Conservation (phyloP, 2,888 invertebrate species). For the Caenorhabditis sp. region DNA sequence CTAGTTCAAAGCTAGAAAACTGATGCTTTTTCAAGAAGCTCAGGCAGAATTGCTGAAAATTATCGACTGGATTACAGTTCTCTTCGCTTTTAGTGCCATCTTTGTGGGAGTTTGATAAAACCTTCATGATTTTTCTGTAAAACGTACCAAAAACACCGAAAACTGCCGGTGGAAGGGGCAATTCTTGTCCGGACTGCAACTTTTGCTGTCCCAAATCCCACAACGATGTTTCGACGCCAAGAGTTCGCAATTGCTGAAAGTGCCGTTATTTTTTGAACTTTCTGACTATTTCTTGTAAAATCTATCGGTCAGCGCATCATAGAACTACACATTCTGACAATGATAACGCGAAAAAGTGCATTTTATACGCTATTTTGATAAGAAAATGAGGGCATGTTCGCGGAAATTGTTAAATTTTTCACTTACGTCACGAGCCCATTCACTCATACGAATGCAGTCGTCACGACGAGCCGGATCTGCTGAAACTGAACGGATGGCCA, state of each 20-base stretch:
- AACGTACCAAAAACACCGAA: constrained; percentile 82
- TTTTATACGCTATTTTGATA: constrained; percentile 8
- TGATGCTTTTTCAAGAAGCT: too few species aligned
- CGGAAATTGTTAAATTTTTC: too few species aligned
- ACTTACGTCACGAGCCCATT: constrained; percentile 83
- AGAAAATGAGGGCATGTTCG: too few species aligned
- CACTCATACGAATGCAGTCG: constrained; percentile 89
- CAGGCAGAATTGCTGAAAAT: too few species aligned
- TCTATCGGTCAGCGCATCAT: too few species aligned
- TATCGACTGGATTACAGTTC: too few species aligned
- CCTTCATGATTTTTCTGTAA: not conserved
- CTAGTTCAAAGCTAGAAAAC: too few species aligned
- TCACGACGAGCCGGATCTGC: constrained; percentile 88
- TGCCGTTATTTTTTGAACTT: too few species aligned
- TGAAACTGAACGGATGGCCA: constrained; percentile 95
- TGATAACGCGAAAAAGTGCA: constrained; percentile 39
- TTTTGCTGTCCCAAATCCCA: constrained; percentile 70
- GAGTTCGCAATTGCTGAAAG: constrained; percentile 65
- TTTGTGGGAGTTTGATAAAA: too few species aligned
- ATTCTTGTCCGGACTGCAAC: constrained; percentile 46
- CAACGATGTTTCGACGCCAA: constrained; percentile 71
- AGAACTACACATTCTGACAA: too few species aligned
- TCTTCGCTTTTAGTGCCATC: too few species aligned
- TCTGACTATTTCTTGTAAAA: too few species aligned
- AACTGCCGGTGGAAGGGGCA: constrained; percentile 74